phyloP scores from a whole-genome alignment of 2,888 invertebrate species.

The Rotaria socialis region DNA sequence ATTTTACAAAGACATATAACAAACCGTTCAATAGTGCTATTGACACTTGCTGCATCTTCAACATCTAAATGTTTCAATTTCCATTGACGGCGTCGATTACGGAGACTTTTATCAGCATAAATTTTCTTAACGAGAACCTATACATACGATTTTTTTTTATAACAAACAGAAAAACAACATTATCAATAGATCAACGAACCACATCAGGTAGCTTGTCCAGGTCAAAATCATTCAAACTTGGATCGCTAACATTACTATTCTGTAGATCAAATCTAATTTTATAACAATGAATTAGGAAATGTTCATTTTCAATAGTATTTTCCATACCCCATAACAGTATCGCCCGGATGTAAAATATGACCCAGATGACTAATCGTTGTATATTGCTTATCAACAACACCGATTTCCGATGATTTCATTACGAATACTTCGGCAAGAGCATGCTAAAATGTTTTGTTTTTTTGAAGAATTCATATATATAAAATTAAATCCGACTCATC shows the following conservation, averaged over 20 bases:
- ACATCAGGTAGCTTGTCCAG: constrained; percentile 74
- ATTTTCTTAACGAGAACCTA: constrained; percentile 81
- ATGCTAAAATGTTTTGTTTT: constrained; percentile 63
- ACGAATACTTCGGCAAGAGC: constrained; percentile 88
- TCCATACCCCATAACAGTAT: constrained; percentile 79
- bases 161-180: not conserved
- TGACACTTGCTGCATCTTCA: constrained; percentile 56
- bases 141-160: constrained; percentile 14
- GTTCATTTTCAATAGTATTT: no score
- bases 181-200: constrained; percentile 51
- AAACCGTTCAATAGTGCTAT: constrained; percentile 49
- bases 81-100: constrained; percentile 76
- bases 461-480: no score
- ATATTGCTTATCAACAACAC: constrained; percentile 71
- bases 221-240: constrained; percentile 75
- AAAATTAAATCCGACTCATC: no score
- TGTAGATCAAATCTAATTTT: constrained; percentile 73
- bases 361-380: constrained; percentile 90
- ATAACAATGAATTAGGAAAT: constrained; percentile 48
- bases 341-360: constrained; percentile 83
- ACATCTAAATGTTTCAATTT: constrained; percentile 77
- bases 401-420: constrained; percentile 71
- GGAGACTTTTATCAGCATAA: constrained; percentile 69
- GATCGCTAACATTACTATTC: constrained; percentile 85
- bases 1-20: not conserved